Evolutionary conservation across 2,113 vertebrate species (phyloP), one percentile per base, ranked within the genome.

Genomic region (Sigmodon hispidus): DNA sequence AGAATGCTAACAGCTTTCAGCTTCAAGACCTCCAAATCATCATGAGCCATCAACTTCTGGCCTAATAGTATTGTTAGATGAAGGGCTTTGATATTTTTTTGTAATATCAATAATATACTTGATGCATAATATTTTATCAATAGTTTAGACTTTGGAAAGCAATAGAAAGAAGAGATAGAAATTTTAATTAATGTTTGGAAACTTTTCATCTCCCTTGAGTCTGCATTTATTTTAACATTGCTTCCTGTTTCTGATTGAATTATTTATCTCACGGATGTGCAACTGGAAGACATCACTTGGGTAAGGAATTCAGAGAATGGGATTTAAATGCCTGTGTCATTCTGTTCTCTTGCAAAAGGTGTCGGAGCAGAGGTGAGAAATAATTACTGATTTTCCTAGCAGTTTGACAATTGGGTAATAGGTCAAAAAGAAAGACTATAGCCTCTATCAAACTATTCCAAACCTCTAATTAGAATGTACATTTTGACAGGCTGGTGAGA

Each of bases 341-440:
- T 89, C 59, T 83, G 9, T n/a, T 88, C 3, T 22, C 16, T 84
- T 63, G 81, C 81, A 45, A 0, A 13, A 45, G 26, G n/a, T 80
- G 63, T 91, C 65, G 75, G 75, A 87, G n/a, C 9, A 36, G 67
- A 61, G 34, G 36, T 67, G 0, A 43, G 63, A 76, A 67, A 65
- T 45, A n/a, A 22, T 17, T 65, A 43, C 7, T 40, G 75, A 36
- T 80, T 16, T 94, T 85, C 48, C 65, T 1, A 9, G 36, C 12
- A 5, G 0, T 72, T 81, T 73, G 73, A 80, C 45, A 90, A 72
- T 50, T 55, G 31, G 3, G 16, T 65, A 40, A 77, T 7, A 45
- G 69, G 69, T 92, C 87, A 92, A 79, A 97, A 70, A 70, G 59
- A 91, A 91, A 91, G 22, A 7, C 52, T 52, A 2, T 36, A 7